phyloP scores from a whole-genome alignment of 2,888 invertebrate species.

The Xestoiulus laeticollis region DNA sequence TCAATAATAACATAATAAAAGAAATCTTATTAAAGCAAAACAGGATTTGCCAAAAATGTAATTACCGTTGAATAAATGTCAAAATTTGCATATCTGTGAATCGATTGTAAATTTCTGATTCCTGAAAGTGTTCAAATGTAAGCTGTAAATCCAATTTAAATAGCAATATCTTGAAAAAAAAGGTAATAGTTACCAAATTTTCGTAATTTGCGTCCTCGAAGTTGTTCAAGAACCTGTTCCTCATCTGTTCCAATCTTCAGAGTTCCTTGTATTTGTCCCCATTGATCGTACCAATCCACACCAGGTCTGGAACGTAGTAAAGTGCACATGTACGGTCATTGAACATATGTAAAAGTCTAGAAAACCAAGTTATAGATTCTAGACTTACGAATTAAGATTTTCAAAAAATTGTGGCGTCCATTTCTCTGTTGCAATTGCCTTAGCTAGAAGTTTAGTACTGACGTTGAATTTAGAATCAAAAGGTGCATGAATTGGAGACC shows the following conservation, averaged over 20 bases:
- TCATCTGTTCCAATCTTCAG: neutral
- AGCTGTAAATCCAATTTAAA: too few species aligned
- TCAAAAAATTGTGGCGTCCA: conserved; percentile 18
- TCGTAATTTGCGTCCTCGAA: conserved; percentile 42
- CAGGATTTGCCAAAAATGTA: neutral
- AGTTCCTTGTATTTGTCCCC: conserved; percentile 45
- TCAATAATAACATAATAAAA: neutral
- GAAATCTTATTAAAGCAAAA: neutral
- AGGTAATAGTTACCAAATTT: neutral
- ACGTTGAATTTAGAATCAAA: conserved; percentile 7
- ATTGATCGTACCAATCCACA: conserved; percentile 4
- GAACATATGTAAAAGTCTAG: neutral
- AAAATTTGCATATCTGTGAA: conserved; percentile 10
- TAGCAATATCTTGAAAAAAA: too few species aligned
- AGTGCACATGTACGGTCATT: neutral
- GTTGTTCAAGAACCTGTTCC: neutral
- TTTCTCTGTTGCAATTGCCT: conserved; percentile 23
- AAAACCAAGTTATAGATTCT: neutral
- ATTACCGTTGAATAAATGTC: neutral
- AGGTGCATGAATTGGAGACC: neutral
- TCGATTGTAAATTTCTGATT: neutral
- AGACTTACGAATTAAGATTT: neutral
- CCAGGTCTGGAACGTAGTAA: neutral
- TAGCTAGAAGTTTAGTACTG: neutral
- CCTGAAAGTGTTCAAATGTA: neutral